Conservation (phyloP, 2,113 vertebrate genomes). For the Carassius gibelio region DNA sequence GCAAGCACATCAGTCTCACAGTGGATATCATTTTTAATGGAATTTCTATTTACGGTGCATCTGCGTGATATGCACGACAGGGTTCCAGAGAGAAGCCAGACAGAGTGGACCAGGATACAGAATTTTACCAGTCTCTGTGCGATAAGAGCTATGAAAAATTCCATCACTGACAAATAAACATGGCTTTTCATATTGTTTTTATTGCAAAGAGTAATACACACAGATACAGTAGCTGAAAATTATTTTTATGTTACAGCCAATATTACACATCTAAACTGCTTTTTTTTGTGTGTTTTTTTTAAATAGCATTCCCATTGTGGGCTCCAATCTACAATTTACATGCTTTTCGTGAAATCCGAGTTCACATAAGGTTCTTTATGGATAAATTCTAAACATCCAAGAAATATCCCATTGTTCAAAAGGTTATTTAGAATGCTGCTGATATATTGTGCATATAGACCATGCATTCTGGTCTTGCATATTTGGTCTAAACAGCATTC, state of each 20-base stretch:
- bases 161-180: background rate
- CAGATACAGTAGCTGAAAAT: background rate
- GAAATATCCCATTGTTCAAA: too few species aligned
- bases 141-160: background rate
- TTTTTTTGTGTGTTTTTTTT: background rate
- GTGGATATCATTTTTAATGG: constrained; percentile 54
- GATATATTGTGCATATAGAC: background rate
- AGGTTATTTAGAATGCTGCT: background rate
- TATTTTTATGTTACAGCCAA: background rate
- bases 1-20: constrained; percentile 45
- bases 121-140: background rate
- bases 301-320: background rate
- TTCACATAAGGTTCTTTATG: background rate
- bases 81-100: constrained; percentile 35
- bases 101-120: constrained; percentile 40
- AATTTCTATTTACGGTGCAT: constrained; percentile 56
- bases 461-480: background rate
- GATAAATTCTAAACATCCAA: too few species aligned
- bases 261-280: background rate
- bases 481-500: background rate
- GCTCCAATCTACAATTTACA: background rate
- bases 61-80: constrained; percentile 43
- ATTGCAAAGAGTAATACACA: background rate
- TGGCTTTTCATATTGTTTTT: background rate
- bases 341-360: background rate